These are phyloP conservation scores for Malthinus flaveolus DNA, from an alignment of 2,888 invertebrate genomes.

Conservation along the genomic window DNA sequence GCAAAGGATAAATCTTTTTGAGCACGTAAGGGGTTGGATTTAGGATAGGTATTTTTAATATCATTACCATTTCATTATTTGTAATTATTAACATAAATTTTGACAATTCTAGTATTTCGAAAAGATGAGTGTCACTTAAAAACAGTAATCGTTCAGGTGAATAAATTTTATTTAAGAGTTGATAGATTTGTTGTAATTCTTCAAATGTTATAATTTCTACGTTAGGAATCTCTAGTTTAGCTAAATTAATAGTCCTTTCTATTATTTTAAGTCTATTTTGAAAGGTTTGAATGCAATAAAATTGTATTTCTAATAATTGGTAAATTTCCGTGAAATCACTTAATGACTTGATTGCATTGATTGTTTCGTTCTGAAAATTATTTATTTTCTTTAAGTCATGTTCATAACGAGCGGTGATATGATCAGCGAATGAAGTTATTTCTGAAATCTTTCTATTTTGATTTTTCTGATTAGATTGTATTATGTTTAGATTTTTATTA, in stretches of 20 bases:
- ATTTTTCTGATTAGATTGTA: background rate
- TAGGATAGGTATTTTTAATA: background rate
- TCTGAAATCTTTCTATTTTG: background rate
- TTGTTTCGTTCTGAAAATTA: background rate
- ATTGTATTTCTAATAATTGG: background rate
- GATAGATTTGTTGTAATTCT: background rate
- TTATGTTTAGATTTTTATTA: background rate
- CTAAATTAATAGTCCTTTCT: background rate
- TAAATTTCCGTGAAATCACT: background rate
- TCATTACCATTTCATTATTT: background rate
- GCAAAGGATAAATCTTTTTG: background rate
- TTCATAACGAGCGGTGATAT: background rate
- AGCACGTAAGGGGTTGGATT: background rate
- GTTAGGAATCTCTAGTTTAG: background rate
- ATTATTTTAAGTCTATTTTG: background rate
- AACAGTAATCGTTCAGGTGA: background rate
- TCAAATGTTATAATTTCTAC: background rate
- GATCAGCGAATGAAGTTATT: background rate
- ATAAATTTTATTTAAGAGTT: background rate
- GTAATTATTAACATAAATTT: background rate
- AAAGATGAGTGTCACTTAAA: background rate
- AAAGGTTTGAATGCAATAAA: background rate
- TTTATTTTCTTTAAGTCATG: background rate
- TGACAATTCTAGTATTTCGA: background rate
- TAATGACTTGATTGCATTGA: background rate